These are phyloP conservation scores for Zalophus californianus DNA, from an alignment of 2,797 vertebrate genomes.

Conservation along the genomic window DNA sequence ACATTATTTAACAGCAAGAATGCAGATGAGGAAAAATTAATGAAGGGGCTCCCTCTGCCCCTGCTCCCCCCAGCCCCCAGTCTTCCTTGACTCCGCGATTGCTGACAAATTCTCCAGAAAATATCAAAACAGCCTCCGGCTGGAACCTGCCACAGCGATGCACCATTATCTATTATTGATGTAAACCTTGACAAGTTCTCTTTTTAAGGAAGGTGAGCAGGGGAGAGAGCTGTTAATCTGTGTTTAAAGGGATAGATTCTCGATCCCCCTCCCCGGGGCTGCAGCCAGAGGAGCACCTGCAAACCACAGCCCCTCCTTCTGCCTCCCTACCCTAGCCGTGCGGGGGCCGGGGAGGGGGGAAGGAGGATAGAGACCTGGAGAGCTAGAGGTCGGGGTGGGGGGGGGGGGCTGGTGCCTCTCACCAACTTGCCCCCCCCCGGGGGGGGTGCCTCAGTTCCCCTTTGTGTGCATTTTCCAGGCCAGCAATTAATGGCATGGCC, in stretches of 20 bases:
- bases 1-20: conserved; percentile 91
- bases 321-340: fast-evolving
- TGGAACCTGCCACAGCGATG: conserved; percentile 87
- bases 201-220: conserved; percentile 72
- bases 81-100: conserved; percentile 81
- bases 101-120: conserved; percentile 90
- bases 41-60: conserved; percentile 75
- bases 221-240: conserved; percentile 76
- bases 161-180: conserved; percentile 91
- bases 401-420: neutral
- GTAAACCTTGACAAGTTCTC: conserved; percentile 88
- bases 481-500: neutral
- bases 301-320: neutral
- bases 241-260: conserved; percentile 83
- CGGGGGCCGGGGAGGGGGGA: too few relatives aligned
- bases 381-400: neutral
- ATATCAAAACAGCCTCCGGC: conserved; percentile 90
- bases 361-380: neutral
- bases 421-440: neutral
- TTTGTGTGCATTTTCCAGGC: neutral
- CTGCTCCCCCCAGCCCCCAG: conserved; percentile 23
- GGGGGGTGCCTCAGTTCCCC: neutral
- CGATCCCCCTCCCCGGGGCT: conserved; percentile 39
- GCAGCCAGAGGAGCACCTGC: neutral
- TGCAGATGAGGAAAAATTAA: conserved; percentile 90